Evolutionary conservation across 2,797 vertebrate genomes (phyloP).

Genomic region (Diceros bicornis): DNA sequence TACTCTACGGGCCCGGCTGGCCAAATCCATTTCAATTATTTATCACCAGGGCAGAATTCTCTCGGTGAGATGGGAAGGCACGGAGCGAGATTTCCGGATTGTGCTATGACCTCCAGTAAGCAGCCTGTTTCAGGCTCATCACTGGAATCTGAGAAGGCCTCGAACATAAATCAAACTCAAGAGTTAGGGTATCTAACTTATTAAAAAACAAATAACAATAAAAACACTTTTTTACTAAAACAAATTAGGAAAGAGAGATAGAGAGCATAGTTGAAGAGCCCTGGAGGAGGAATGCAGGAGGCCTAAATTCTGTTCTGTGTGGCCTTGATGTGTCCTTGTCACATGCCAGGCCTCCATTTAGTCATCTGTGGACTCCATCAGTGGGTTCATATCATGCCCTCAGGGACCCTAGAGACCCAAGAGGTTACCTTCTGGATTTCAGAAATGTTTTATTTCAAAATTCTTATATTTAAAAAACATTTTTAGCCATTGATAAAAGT

Average conservation of each 20-base stretch:
- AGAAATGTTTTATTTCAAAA: background rate
- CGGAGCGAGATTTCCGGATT: background rate
- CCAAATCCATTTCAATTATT: conserved; percentile 57
- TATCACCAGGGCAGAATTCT: conserved; percentile 36
- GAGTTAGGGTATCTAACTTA: background rate
- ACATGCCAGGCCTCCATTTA: background rate
- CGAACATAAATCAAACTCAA: background rate
- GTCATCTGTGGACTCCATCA: background rate
- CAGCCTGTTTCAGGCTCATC: background rate
- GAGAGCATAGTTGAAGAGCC: background rate
- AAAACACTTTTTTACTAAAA: background rate
- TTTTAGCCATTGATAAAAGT: background rate
- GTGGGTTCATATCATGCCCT: background rate
- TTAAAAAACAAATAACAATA: background rate
- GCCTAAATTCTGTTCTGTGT: background rate
- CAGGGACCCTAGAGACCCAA: background rate
- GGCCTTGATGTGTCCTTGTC: background rate
- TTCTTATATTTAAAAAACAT: background rate
- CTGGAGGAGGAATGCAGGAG: background rate
- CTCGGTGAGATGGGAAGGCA: background rate
- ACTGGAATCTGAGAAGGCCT: background rate
- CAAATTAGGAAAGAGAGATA: background rate
- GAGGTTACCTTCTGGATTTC: background rate
- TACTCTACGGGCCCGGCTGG: background rate
- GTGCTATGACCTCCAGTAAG: background rate